Conservation (phyloP, 2,113 vertebrate genomes). For the Oreochromis spilurus region DNA sequence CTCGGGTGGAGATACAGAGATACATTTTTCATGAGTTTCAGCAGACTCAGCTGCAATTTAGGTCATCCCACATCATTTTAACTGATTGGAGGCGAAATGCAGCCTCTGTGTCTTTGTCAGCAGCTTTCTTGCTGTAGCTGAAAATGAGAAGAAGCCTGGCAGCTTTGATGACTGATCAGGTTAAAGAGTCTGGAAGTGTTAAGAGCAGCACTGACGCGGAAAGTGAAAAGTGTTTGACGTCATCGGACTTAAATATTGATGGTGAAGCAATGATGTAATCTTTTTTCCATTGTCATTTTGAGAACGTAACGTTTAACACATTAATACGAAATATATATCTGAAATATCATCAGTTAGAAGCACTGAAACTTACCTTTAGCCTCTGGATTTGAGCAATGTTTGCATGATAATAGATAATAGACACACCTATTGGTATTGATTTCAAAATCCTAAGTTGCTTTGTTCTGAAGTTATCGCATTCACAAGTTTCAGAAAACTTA, state of each 20-base stretch:
- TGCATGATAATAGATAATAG: neutral
- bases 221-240: neutral
- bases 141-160: neutral
- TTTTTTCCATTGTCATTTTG: neutral
- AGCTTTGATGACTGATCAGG: conserved; percentile 24
- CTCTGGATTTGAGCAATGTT: neutral
- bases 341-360: neutral
- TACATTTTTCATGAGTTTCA: conserved; percentile 14
- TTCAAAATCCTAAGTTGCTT: neutral
- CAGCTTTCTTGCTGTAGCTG: neutral
- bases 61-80: neutral
- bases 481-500: neutral
- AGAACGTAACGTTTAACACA: neutral
- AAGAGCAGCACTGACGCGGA: neutral
- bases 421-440: neutral
- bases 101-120: conserved; percentile 7
- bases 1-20: neutral
- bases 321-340: neutral
- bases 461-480: neutral
- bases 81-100: neutral
- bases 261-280: neutral
- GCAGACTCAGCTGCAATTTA: neutral
- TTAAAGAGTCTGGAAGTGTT: neutral
- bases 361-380: neutral
- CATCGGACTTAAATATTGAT: neutral